Percentiles rank a stretch among this genome's conserved stretches.
Evolutionary conservation across 2,888 invertebrate genomes (phyloP).

Genomic region (Thecocarcelia acutangulata): DNA sequence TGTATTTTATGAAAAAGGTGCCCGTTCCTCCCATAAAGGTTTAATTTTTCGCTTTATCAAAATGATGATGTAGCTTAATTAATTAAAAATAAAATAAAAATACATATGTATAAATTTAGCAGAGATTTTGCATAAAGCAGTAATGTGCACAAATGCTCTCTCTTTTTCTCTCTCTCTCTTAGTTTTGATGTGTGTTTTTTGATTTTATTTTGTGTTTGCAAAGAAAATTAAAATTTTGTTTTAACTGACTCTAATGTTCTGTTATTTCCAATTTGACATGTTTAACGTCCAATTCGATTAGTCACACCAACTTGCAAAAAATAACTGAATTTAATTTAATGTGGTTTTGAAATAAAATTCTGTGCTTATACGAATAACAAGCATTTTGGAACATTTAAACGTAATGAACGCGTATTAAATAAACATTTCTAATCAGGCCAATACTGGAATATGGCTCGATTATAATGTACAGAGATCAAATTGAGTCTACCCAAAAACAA

Average conservation of each 20-base stretch:
- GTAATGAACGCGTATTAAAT: background rate
- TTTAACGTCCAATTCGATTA: slow-evolving; percentile 50
- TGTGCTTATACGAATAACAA: background rate
- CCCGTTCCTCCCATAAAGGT: slow-evolving; percentile 16
- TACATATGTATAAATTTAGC: background rate
- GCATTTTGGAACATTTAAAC: slow-evolving; percentile 1
- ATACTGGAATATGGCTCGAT: no score
- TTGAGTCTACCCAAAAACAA: no score
- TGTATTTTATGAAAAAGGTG: background rate
- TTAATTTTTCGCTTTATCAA: slow-evolving; percentile 16
- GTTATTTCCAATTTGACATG: slow-evolving; percentile 48
- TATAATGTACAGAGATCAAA: no score
- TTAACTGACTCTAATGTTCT: slow-evolving; percentile 33
- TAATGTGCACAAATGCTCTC: background rate
- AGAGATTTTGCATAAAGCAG: slow-evolving; percentile 26
- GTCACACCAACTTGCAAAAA: slow-evolving; percentile 47
- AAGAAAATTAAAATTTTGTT: slow-evolving; percentile 19
- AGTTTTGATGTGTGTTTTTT: slow-evolving; percentile 19
- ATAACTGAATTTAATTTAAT: background rate
- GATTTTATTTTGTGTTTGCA: background rate
- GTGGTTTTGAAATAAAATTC: slow-evolving; percentile 17
- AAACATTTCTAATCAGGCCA: no score
- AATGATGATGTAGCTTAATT: slow-evolving; percentile 7
- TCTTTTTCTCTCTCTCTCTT: slow-evolving; percentile 21
- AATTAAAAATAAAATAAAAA: background rate